A percentile compares a stretch with the other conserved stretches of the same genome.
Evolutionary conservation across 2,113 vertebrate genomes (phyloP).

Genomic region (Halcyon malimbica): DNA sequence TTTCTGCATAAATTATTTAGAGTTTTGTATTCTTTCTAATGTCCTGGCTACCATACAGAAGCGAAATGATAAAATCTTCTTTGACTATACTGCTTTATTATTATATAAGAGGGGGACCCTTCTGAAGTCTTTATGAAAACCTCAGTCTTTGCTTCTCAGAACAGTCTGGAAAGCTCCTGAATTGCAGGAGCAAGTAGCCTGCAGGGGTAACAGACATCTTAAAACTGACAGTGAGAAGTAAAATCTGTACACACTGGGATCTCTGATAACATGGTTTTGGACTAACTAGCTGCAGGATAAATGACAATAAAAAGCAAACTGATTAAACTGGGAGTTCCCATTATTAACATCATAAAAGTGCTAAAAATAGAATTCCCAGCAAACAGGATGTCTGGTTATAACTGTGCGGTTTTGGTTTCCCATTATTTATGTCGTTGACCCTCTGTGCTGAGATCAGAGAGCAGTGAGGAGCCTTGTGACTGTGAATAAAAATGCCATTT

Average conservation of each 20-base stretch:
- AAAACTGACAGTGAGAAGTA: background rate
- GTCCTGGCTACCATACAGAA: background rate
- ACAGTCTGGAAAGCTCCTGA: background rate
- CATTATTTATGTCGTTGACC: background rate
- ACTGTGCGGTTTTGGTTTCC: background rate
- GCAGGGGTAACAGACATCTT: accelerated
- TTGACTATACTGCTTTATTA: background rate
- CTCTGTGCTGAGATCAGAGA: slow-evolving; percentile 21
- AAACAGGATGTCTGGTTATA: slow-evolving; percentile 47
- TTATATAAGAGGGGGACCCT: background rate
- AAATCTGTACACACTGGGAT: background rate
- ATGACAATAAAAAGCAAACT: background rate
- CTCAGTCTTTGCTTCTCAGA: background rate
- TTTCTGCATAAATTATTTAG: background rate
- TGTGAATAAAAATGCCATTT: background rate
- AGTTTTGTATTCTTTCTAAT: background rate
- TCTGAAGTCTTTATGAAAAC: background rate
- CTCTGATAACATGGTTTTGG: background rate
- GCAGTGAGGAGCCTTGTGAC: background rate
- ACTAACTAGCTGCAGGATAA: background rate
- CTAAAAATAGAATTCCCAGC: slow-evolving; percentile 27
- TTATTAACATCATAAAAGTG: background rate
- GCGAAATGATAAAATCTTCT: background rate
- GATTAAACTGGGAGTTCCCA: background rate
- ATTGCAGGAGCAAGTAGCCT: background rate